These are phyloP conservation scores for Mactromeris polynyma DNA, from an alignment of 2,888 invertebrate species.

Conservation along the genomic window DNA sequence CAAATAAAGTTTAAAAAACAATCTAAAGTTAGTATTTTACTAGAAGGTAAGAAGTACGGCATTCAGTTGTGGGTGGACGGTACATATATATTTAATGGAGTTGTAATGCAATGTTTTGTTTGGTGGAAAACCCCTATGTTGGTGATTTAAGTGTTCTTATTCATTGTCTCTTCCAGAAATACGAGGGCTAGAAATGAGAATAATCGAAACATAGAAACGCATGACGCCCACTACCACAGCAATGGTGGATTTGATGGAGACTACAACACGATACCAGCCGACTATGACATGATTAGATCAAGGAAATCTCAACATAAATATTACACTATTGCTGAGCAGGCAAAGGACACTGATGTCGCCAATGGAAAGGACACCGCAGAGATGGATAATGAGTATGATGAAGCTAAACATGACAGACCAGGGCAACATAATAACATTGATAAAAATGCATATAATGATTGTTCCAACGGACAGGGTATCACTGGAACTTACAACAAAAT, in stretches of 20 bases:
- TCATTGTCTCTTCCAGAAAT: background rate
- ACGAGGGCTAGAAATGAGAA: background rate
- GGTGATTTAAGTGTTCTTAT: too few relatives aligned
- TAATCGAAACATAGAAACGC: background rate
- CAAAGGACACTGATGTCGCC: background rate
- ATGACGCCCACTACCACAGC: background rate
- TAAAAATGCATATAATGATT: background rate
- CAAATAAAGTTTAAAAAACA: too few relatives aligned
- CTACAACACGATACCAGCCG: background rate
- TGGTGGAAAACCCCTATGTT: too few relatives aligned
- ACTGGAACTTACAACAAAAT: background rate
- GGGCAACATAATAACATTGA: background rate
- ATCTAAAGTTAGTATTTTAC: too few relatives aligned
- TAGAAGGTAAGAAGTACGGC: too few relatives aligned
- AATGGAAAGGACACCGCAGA: background rate
- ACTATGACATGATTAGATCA: background rate
- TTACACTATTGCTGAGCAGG: background rate
- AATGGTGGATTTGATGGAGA: background rate
- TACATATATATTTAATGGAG: too few relatives aligned
- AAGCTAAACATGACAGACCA: background rate
- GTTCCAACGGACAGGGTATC: background rate
- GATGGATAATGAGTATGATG: background rate
- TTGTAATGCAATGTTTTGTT: too few relatives aligned
- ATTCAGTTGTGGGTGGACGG: too few relatives aligned
- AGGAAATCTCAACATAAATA: background rate